Evolutionary conservation across 2,888 invertebrate species (phyloP), one percentile per base, ranked within the genome.

Genomic region (Allacma fusca): DNA sequence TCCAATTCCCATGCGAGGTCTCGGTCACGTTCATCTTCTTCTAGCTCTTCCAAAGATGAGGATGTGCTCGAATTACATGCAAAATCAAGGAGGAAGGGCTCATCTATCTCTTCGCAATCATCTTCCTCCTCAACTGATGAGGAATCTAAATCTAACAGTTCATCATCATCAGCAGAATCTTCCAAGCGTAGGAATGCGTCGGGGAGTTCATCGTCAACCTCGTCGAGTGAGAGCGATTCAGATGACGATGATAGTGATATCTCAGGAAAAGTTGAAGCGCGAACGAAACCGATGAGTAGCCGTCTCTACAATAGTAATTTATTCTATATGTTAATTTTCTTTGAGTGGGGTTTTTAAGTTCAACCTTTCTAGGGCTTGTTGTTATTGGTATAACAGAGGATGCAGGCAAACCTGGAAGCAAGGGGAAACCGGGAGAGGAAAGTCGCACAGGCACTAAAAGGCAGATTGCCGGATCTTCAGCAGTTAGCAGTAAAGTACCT

Each of bases 51-150:
- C 1, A 59, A 79, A 23, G 80, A 81, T 69, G 80, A 79, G 19
- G 82, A 82, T 74, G 82, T 82, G 23, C 59, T 82, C 5, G 78
- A 82, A 69, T 69, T 82, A 23, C 81, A 82, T 75, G 79, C 82
- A 21, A 44, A 70, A 19, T 26, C 73, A 59, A 70, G 75, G 13
- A 70, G 74, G 26, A 44, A 65, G n/a, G 64, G 77, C 16, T 62
- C 78, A 1, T 26, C 67, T 29, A 74, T 76, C 16, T 80, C 78
- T 65, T 80, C 78, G 26, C n/a, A 19, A n/a, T 77, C 78, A 21
- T 71, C 62, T 7, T 68, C 40, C 26, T 78, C 80, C 0, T 78
- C 78, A 29, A 43, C 68, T 16, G 29, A 34, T 69, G 68, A 44
- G 9, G 34, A 50, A 1, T 50, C 50, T 19, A 50, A 50, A 50